Evolutionary conservation across 2,888 invertebrate genomes (phyloP).

Genomic region (Dynastes hyllus): DNA sequence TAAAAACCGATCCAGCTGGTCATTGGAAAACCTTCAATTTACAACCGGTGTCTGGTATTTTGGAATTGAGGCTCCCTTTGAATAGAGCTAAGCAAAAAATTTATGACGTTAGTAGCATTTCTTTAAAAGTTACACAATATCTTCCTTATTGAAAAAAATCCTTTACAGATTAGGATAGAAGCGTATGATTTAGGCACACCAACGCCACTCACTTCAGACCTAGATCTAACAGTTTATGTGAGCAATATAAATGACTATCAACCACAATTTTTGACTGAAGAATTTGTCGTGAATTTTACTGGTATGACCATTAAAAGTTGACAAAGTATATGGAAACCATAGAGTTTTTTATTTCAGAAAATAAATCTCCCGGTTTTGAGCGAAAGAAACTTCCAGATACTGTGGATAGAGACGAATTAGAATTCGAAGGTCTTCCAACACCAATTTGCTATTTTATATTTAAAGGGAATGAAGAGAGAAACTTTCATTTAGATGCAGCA

Average conservation of each 20-base stretch:
- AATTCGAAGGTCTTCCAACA: slow-evolving; percentile 83
- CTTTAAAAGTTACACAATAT: no score
- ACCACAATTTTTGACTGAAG: slow-evolving; percentile 86
- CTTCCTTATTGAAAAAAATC: slow-evolving; percentile 16
- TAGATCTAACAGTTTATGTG: slow-evolving; percentile 91
- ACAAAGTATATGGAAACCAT: neutral
- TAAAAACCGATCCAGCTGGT: slow-evolving; percentile 86
- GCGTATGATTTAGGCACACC: slow-evolving; percentile 92
- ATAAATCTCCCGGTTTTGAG: slow-evolving; percentile 78
- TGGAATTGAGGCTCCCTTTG: slow-evolving; percentile 81
- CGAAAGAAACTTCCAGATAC: slow-evolving; percentile 83
- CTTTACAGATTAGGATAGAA: slow-evolving; percentile 86
- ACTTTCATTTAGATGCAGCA: slow-evolving; percentile 82
- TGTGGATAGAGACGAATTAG: slow-evolving; percentile 89
- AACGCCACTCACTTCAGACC: slow-evolving; percentile 88
- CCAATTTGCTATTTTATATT: slow-evolving; percentile 95
- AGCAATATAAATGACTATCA: slow-evolving; percentile 92
- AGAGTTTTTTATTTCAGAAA: slow-evolving; percentile 71
- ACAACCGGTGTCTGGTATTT: slow-evolving; percentile 84
- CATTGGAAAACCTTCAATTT: slow-evolving; percentile 89
- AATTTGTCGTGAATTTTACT: slow-evolving; percentile 83
- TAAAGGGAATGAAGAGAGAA: slow-evolving; percentile 84
- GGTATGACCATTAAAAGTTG: slow-evolving; percentile 66
- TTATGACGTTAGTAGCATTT: slow-evolving; percentile 81
- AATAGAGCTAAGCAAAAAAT: slow-evolving; percentile 90